phyloP scores from a whole-genome alignment of 2,888 invertebrate species.

The Himalopsyche kuldschensis region DNA sequence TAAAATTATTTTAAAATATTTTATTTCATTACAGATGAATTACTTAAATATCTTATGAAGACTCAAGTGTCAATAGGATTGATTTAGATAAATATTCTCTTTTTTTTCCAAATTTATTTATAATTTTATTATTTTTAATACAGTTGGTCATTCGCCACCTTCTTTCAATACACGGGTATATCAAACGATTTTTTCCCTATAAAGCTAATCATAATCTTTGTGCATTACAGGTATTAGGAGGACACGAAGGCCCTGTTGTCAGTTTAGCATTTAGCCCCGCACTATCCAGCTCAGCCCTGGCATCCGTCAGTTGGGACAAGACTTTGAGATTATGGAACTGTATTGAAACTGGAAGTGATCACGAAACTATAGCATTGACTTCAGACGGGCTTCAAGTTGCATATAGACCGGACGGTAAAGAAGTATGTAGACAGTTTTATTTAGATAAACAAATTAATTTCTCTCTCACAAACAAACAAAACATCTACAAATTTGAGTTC shows the following conservation, averaged over 20 bases:
- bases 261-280: conserved; percentile 79
- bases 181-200: too few species aligned
- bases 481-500: not conserved
- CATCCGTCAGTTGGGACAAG: conserved; percentile 94
- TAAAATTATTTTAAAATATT: not conserved
- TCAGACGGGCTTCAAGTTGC: conserved; percentile 83
- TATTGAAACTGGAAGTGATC: conserved; percentile 75
- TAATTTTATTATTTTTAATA: too few species aligned
- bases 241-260: conserved; percentile 92
- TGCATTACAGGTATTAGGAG: conserved; percentile 69
- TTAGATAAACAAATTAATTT: not conserved
- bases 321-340: conserved; percentile 91
- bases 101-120: too few species aligned
- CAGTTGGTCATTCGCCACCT: too few species aligned
- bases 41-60: too few species aligned
- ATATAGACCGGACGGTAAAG: conserved; percentile 88
- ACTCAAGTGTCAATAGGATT: too few species aligned
- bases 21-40: too few species aligned
- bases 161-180: too few species aligned
- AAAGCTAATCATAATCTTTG: not conserved
- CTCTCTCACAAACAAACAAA: not conserved
- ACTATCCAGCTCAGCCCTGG: conserved; percentile 72
- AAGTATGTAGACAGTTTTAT: conserved; percentile 53
- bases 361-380: conserved; percentile 77
- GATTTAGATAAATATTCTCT: too few species aligned